These are phyloP conservation scores for Osedax fenrisi DNA, from an alignment of 2,888 invertebrate species.

Conservation along the genomic window DNA sequence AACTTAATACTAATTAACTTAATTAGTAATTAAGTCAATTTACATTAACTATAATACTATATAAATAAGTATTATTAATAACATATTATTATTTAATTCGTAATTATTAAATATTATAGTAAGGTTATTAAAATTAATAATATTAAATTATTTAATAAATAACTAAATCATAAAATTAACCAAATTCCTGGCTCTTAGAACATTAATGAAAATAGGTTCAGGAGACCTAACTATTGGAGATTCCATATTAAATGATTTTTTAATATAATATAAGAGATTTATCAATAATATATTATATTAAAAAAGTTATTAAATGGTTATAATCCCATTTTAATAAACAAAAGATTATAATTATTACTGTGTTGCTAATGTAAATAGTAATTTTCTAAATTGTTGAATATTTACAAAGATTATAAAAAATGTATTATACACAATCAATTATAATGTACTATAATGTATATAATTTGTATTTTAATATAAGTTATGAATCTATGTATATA, in stretches of 20 bases:
- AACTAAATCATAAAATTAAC: conserved; percentile 33
- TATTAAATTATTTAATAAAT: neutral
- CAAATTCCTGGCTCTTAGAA: conserved; percentile 42
- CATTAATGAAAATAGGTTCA: conserved; percentile 44
- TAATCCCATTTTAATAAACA: too few species aligned
- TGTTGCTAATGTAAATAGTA: neutral
- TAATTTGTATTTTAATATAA: too few species aligned
- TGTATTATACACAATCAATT: too few species aligned
- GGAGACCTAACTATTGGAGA: conserved; percentile 38
- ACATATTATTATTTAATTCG: neutral
- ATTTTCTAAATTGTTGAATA: too few species aligned
- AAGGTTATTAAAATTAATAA: neutral
- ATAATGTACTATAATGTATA: too few species aligned
- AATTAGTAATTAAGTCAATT: neutral
- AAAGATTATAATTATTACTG: neutral
- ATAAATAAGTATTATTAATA: neutral
- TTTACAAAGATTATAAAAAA: too few species aligned
- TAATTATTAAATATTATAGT: neutral
- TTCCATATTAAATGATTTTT: neutral
- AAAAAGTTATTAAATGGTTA: too few species aligned
- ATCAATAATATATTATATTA: neutral
- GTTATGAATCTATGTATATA: too few species aligned
- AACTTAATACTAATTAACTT: too few species aligned
- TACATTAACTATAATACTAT: neutral
- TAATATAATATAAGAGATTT: neutral